A percentile compares a stretch with the other conserved stretches of the same genome.
phyloP scores from a whole-genome alignment of 2,888 invertebrate species.

The Drosophila rellima region DNA sequence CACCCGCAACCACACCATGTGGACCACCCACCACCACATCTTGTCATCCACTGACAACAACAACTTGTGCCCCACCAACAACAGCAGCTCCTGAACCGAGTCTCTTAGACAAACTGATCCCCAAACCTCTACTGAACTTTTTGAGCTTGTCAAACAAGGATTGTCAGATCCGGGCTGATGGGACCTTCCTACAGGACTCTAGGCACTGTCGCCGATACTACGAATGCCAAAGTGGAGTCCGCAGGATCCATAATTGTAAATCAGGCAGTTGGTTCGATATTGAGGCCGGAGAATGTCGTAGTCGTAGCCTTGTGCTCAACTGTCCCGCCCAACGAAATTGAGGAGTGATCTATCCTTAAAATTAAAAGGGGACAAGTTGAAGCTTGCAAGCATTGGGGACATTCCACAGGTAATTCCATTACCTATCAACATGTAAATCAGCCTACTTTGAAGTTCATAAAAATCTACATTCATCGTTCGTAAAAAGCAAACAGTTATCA shows the following conservation, averaged over 20 bases:
- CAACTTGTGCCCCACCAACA: background rate
- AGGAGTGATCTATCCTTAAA: background rate
- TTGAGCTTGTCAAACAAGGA: conserved; percentile 35
- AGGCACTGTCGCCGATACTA: conserved; percentile 62
- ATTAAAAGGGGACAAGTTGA: conserved; percentile 8
- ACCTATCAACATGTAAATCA: background rate
- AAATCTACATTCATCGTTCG: too few relatives aligned
- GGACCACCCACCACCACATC: conserved; percentile 1
- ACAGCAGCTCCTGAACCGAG: background rate
- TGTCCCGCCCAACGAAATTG: conserved; percentile 61
- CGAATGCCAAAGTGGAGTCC: conserved; percentile 47
- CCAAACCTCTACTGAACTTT: conserved; percentile 1
- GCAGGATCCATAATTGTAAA: conserved; percentile 43
- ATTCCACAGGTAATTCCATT: background rate
- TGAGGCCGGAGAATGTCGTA: conserved; percentile 48
- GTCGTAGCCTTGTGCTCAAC: conserved; percentile 48
- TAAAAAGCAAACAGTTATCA: too few relatives aligned
- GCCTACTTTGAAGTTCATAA: too few relatives aligned
- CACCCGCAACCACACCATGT: conserved; percentile 1
- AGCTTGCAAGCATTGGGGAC: background rate
- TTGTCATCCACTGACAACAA: conserved; percentile 1
- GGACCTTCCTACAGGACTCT: conserved; percentile 51
- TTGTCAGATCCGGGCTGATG: conserved; percentile 46
- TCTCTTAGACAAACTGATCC: background rate
- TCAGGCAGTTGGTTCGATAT: conserved; percentile 61